phyloP scores from a whole-genome alignment of 2,888 invertebrate species.

The Thymelicus lineola region DNA sequence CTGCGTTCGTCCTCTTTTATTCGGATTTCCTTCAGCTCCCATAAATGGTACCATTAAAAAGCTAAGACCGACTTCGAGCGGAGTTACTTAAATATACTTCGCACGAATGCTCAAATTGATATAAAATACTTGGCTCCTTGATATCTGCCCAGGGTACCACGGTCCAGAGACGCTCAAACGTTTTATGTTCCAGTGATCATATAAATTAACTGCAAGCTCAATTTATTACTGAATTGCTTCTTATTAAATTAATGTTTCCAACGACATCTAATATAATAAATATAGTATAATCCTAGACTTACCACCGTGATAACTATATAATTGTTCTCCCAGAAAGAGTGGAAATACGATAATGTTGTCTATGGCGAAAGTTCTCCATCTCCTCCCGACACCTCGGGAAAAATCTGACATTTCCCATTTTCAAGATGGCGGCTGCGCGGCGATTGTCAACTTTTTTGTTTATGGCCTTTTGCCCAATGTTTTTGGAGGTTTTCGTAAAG shows the following conservation, averaged over 20 bases:
- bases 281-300: too few species aligned
- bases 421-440: too few species aligned
- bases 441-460: too few species aligned
- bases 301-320: too few species aligned
- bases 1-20: constrained; percentile 64
- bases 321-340: too few species aligned
- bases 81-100: constrained; percentile 77
- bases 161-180: constrained; percentile 23
- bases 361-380: too few species aligned
- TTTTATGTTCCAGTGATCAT: constrained; percentile 28
- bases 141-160: constrained; percentile 57
- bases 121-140: constrained; percentile 77
- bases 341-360: too few species aligned
- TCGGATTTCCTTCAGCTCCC: constrained; percentile 66
- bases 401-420: too few species aligned
- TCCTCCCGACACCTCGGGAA: too few species aligned
- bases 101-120: constrained; percentile 81
- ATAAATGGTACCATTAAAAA: constrained; percentile 78
- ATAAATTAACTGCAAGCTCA: constrained; percentile 29
- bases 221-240: constrained; percentile 27
- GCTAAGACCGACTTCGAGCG: constrained; percentile 65
- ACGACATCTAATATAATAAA: neutral
- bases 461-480: too few species aligned
- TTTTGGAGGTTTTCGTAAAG: too few species aligned
- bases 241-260: constrained; percentile 16